phyloP scores from a whole-genome alignment of 2,113 vertebrate genomes.

The Myiagra hebetior region DNA sequence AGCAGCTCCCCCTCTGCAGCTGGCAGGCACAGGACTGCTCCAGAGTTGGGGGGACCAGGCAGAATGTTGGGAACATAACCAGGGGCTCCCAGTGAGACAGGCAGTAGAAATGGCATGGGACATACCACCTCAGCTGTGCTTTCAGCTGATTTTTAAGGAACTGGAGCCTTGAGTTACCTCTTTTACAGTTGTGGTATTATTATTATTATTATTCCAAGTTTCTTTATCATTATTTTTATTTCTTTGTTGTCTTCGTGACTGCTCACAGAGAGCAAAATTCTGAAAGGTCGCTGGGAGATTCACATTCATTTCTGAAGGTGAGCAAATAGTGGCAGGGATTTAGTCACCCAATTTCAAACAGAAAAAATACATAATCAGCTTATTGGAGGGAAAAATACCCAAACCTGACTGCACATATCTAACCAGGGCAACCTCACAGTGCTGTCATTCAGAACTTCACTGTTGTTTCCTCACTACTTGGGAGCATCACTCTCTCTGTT shows the following conservation, averaged over 20 bases:
- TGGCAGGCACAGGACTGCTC: not conserved
- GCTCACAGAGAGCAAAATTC: not conserved
- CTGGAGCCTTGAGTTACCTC: not conserved
- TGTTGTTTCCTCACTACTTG: not conserved
- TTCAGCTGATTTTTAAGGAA: not conserved
- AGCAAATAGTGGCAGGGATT: not conserved
- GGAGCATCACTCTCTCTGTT: not conserved
- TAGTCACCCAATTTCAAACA: not conserved
- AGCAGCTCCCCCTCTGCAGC: not conserved
- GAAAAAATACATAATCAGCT: not conserved
- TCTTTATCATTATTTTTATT: not conserved
- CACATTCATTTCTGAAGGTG: not conserved
- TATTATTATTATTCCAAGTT: not conserved
- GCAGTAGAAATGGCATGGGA: not conserved
- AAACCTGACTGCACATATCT: not conserved
- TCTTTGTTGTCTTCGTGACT: not conserved
- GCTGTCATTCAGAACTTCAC: not conserved
- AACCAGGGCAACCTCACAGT: not conserved
- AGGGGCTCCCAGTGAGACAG: not conserved
- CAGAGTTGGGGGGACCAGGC: not conserved
- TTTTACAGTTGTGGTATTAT: not conserved
- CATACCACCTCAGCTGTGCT: not conserved
- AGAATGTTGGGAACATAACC: not conserved
- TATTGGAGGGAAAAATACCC: fast-evolving
- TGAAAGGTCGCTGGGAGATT: not conserved